phyloP scores from a whole-genome alignment of 2,797 vertebrate species.

The Cryptoblepharus egeriae region DNA sequence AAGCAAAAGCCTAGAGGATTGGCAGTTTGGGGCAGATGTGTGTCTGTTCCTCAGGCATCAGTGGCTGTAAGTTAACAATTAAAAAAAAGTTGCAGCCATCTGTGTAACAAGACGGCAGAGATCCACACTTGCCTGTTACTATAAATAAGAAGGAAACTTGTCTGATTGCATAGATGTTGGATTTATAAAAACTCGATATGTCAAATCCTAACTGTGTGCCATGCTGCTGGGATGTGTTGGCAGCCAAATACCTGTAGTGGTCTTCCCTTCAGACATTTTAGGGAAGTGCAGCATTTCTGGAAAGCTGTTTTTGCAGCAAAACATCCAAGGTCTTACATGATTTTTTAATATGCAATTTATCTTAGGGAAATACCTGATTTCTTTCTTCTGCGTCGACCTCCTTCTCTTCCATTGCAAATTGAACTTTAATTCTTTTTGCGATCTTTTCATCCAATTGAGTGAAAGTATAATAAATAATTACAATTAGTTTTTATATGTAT shows the following conservation, averaged over 20 bases:
- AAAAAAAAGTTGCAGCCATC: conserved; percentile 73
- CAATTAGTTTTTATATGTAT: background rate
- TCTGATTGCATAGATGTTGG: conserved; percentile 70
- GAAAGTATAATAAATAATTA: background rate
- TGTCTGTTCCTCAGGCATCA: conserved; percentile 72
- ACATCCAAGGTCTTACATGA: conserved; percentile 35
- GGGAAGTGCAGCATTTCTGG: conserved; percentile 58
- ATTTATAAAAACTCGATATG: conserved; percentile 66
- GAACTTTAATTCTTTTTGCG: background rate
- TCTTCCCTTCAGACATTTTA: conserved; percentile 64
- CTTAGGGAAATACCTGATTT: conserved; percentile 53
- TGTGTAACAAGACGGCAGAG: conserved; percentile 74
- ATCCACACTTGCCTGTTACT: conserved; percentile 69
- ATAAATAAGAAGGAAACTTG: conserved; percentile 71
- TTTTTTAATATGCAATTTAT: conserved; percentile 37
- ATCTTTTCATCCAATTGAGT: background rate
- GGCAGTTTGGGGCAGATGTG: conserved; percentile 77
- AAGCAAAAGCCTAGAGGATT: conserved; percentile 72
- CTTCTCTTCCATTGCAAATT: background rate
- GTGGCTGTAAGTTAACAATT: conserved; percentile 77
- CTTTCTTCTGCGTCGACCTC: background rate
- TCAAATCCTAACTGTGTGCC: conserved; percentile 60
- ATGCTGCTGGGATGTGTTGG: conserved; percentile 56
- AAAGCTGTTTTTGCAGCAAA: conserved; percentile 46
- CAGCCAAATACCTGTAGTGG: conserved; percentile 67